Conservation (phyloP, 2,113 vertebrate genomes). For the Pomatostomus ruficeps region DNA sequence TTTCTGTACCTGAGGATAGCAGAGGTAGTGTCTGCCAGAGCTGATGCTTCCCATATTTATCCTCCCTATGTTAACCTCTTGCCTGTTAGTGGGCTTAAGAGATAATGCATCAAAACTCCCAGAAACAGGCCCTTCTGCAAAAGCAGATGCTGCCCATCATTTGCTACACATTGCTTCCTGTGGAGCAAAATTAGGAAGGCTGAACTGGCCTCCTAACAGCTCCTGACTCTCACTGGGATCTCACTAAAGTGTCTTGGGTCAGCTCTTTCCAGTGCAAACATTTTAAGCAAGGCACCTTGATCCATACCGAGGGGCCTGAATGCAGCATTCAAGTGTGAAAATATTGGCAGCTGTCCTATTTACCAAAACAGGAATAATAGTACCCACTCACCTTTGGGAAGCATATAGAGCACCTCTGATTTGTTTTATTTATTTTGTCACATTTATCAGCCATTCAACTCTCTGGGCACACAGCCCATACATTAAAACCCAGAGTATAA, state of each 20-base stretch:
- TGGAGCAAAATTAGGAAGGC: neutral
- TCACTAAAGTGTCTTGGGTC: neutral
- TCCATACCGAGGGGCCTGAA: neutral
- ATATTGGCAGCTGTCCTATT: neutral
- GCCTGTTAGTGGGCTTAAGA: neutral
- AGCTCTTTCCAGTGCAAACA: neutral
- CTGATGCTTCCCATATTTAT: neutral
- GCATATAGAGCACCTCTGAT: neutral
- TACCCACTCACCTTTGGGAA: constrained; percentile 9
- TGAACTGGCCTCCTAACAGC: neutral
- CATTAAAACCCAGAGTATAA: constrained; percentile 29
- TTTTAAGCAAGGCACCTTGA: neutral
- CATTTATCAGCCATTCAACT: constrained; percentile 44
- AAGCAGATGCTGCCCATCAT: neutral
- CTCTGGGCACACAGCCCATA: neutral
- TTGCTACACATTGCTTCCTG: neutral
- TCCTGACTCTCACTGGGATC: neutral
- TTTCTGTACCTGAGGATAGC: neutral
- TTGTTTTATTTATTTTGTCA: constrained; percentile 60
- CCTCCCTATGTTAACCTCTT: neutral
- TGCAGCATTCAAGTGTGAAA: constrained; percentile 2
- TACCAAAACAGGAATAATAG: constrained; percentile 9
- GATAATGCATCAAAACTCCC: neutral
- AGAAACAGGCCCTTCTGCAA: neutral
- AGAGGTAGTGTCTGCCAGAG: neutral